These are phyloP conservation scores for Lasioglossum figueresi DNA, from an alignment of 2,888 invertebrate species.

Conservation along the genomic window DNA sequence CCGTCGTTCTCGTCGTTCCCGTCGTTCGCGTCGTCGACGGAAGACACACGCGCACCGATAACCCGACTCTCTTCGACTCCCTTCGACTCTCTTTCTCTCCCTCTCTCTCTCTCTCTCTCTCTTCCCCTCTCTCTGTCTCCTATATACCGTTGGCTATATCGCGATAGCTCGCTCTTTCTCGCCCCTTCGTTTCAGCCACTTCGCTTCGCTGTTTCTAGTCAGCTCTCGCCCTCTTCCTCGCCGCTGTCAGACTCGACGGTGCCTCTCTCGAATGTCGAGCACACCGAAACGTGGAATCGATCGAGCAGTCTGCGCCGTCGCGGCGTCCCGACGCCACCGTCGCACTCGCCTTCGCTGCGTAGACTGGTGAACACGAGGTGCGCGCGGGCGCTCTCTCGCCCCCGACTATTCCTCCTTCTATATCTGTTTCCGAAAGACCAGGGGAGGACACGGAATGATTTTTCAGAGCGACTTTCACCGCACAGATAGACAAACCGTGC, in stretches of 20 bases:
- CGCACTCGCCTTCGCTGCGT: conserved; percentile 42
- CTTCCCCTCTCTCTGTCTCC: not conserved
- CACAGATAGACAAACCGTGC: not conserved
- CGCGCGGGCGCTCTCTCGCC: conserved; percentile 54
- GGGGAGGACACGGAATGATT: conserved; percentile 4
- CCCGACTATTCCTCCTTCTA: conserved; percentile 34
- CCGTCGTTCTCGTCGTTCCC: conserved; percentile 14
- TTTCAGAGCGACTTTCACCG: conserved; percentile 5
- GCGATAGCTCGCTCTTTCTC: not conserved
- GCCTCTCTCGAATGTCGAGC: conserved; percentile 2
- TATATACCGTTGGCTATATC: not conserved
- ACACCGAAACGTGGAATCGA: conserved; percentile 75
- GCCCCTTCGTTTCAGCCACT: not conserved
- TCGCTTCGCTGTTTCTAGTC: not conserved
- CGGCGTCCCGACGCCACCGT: conserved; percentile 80
- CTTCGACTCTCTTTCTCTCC: conserved; percentile 7
- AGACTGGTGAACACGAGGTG: conserved; percentile 54
- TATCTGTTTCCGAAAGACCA: conserved; percentile 26
- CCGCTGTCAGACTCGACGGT: conserved; percentile 20
- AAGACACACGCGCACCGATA: conserved; percentile 41
- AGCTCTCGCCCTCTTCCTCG: not conserved
- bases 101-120: not conserved
- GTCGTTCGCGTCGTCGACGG: conserved; percentile 44
- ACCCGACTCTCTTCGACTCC: conserved; percentile 8
- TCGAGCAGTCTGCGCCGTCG: conserved; percentile 81